These are phyloP conservation scores for Myotis davidii DNA, from an alignment of 2,113 vertebrate species.

Conservation along the genomic window DNA sequence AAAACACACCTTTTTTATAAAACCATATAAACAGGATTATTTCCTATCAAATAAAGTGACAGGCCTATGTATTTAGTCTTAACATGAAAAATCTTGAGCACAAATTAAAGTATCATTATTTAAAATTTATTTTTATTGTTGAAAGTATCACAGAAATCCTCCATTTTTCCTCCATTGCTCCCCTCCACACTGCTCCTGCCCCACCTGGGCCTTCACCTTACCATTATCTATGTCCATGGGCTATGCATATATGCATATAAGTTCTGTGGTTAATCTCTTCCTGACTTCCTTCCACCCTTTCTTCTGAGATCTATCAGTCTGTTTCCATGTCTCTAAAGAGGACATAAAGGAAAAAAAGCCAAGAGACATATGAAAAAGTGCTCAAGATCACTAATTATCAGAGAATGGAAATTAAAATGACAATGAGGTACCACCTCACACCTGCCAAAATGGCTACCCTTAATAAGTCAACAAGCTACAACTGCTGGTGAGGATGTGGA, in stretches of 20 bases:
- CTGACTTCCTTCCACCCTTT: not conserved
- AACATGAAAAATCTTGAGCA: not conserved
- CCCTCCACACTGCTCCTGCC: not conserved
- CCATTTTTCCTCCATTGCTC: not conserved
- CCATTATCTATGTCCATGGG: not conserved
- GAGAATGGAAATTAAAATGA: no score
- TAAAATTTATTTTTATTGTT: not conserved
- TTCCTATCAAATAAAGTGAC: conserved; percentile 27
- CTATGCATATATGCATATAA: not conserved
- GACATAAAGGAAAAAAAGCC: no score
- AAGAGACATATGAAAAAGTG: no score
- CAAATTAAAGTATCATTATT: conserved; percentile 29
- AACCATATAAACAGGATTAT: conserved; percentile 21
- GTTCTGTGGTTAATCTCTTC: not conserved
- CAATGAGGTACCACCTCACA: no score
- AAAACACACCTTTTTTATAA: not conserved
- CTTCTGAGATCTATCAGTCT: not conserved
- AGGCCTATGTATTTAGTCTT: not conserved
- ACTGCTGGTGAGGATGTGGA: no score
- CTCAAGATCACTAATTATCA: no score
- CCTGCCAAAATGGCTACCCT: no score
- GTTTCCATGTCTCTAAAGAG: not conserved
- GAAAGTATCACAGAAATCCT: not conserved
- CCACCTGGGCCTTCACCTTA: not conserved
- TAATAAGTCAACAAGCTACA: no score